Evolutionary conservation across 2,113 vertebrate species (phyloP), one percentile per base, ranked within the genome.

Genomic region (Strigops habroptila): DNA sequence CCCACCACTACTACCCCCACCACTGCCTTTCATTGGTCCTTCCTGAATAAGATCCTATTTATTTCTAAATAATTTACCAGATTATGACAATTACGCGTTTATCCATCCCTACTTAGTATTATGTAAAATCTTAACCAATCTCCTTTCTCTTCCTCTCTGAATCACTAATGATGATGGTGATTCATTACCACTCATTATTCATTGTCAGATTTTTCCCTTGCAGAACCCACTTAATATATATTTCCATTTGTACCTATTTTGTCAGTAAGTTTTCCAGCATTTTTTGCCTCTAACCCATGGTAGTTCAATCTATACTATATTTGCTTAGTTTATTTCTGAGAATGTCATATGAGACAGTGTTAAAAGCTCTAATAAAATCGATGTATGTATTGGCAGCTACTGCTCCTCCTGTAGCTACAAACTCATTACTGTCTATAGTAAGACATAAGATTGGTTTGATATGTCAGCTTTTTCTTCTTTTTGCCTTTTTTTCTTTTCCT

Each of bases 301-400:
- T 19, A 48, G 91, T 86, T 95, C 53, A 63, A 90, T 70, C 73
- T 76, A 25, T 24, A 8, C 64, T 6, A 1, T 43, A 55, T 93
- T 91, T 90, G 77, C 46, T 33, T 76, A 43, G 68, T 89, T 97
- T 93, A 71, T 92, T 97, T 95, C 86, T 83, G 73, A 74, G 73
- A 84, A 81, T 28, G 96, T 94, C 86, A 95, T 92, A 69, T 48
- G 92, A 96, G 96, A 92, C 91, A 51, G 96, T 93, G 96, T 92
- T 92, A 96, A 97, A 93, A 96, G 83, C 94, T 41, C 91, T 71
- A 92, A 93, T 96, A 96, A 97, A 96, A 81, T 55, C 33, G 0
- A 2, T 86, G 94, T 96, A 74, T 93, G 46, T 6, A 22, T 90
- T 92, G 96, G 96, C 96, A 95, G 68, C 92, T 88, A n/a, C 79